Base-by-base conservation (phyloP, 2,888 invertebrate genomes). In the Epinotia ramella region DNA sequence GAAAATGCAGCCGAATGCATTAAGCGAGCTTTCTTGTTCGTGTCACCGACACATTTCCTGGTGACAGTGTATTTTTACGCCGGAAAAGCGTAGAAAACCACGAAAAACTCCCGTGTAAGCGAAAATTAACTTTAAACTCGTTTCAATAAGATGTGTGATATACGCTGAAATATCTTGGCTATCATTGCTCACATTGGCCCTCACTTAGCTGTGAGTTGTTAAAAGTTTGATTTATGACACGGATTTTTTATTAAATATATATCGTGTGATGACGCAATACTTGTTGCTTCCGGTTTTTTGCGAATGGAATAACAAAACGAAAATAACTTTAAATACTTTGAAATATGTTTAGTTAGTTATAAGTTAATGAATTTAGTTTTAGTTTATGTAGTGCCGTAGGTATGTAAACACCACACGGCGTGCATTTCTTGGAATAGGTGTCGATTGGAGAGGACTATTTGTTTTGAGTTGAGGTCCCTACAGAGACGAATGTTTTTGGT, bases 1-100 rank as follows among this genome's bases (percentile, higher is more conserved):
- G 71, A 67, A 76, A 76, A 67, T 76, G 75, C 75, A 76, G 7
- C 62, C 3, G n/a, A 66, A 75, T 76, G 71, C 75, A 71, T 71
- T 71, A 76, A 67, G 71, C 13, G 69, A 11, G 56, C 71, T 76
- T 71, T 66, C 75, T 44, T 76, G 66, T 67, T 56, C 62, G 33
- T 62, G 75, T 71, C 75, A 71, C 59, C 5, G 33, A 44, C 70
- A 60, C 66, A 76, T 76, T 75, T 76, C 24, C 24, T 24, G 9
- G 59, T 71, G 71, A 44, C 71, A 75, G n/a, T 57, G 60, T 76
- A 71, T 76, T 76, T 67, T 76, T 53, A 57, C 49, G 44, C 59
- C 40, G 53, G 68, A 62, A 67, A 60, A 71, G 11, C 9, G 13
- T 20, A 12, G 24, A 24, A 40, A 20, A 59, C 59, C 24, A 68